phyloP scores from a whole-genome alignment of 2,113 vertebrate genomes.

The Chauna torquata region DNA sequence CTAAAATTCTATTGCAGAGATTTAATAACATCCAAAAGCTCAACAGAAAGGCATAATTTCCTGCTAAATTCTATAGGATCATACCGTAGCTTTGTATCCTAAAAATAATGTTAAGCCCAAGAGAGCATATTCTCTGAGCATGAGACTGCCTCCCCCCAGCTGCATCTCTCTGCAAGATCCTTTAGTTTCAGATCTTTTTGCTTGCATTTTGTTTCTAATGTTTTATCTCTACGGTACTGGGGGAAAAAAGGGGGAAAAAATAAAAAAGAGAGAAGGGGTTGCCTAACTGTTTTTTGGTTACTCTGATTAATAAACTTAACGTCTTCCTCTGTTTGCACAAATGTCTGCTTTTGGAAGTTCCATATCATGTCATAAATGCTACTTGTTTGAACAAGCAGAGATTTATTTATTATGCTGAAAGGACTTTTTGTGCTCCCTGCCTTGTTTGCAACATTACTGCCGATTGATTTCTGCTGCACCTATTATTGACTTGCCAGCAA shows the following conservation, averaged over 20 bases:
- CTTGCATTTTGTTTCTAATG: not conserved
- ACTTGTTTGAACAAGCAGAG: conserved; percentile 35
- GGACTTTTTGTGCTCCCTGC: conserved; percentile 53
- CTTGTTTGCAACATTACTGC: conserved; percentile 66
- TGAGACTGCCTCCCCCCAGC: not conserved
- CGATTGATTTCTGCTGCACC: conserved; percentile 55
- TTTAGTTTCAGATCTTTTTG: not conserved
- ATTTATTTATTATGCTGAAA: conserved; percentile 25
- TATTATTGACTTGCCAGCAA: conserved; percentile 68
- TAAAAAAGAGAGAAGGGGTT: not conserved
- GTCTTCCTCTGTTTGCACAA: not conserved
- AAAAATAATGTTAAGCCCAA: conserved; percentile 24
- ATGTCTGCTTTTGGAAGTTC: conserved; percentile 39
- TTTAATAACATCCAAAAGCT: conserved; percentile 19
- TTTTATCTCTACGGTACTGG: not conserved
- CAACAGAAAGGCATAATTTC: conserved; percentile 36
- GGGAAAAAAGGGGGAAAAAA: not conserved
- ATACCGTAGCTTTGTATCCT: not conserved
- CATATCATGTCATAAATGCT: conserved; percentile 38
- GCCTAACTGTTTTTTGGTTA: not conserved
- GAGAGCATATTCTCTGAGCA: not conserved
- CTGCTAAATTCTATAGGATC: conserved; percentile 4
- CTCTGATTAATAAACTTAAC: not conserved
- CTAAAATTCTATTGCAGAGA: not conserved
- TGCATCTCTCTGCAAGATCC: not conserved